A percentile compares a stretch with the other conserved stretches of the same genome.
phyloP scores from a whole-genome alignment of 2,888 invertebrate genomes.

The Parnassius smintheus region DNA sequence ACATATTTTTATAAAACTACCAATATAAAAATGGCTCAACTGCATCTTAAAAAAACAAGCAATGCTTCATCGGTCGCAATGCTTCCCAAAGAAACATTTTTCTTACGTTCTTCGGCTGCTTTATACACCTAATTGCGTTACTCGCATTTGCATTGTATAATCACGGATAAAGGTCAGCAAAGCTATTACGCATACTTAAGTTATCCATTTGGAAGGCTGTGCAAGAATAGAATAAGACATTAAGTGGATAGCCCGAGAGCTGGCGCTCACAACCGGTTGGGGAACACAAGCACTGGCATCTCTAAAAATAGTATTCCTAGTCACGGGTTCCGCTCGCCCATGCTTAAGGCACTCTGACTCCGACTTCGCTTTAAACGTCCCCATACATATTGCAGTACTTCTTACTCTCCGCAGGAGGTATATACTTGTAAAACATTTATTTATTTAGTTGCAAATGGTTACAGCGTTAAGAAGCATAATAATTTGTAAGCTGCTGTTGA shows the following conservation, averaged over 20 bases:
- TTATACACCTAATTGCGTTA: not conserved
- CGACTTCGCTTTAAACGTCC: not conserved
- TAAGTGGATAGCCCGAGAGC: conserved; percentile 32
- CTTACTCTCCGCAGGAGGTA: not conserved
- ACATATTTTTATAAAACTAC: not conserved
- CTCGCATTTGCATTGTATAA: conserved; percentile 8
- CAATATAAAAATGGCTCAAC: not conserved
- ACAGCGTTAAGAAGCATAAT: no score
- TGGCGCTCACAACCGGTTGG: conserved; percentile 36
- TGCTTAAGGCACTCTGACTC: not conserved
- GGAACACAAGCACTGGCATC: conserved; percentile 33
- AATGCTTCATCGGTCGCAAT: not conserved
- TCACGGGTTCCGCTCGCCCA: conserved; percentile 17
- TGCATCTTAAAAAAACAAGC: not conserved
- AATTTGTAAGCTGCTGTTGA: no score
- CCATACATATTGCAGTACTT: not conserved
- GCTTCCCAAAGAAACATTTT: not conserved
- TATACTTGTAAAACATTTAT: not conserved
- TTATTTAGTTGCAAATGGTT: not conserved
- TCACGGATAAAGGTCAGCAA: conserved; percentile 26
- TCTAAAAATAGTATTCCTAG: conserved; percentile 30
- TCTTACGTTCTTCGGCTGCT: not conserved
- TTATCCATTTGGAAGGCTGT: conserved; percentile 13
- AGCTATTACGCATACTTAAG: conserved; percentile 12
- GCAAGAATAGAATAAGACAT: conserved; percentile 38